Evolutionary conservation across 2,113 vertebrate genomes (phyloP).

Genomic region (Meleagris gallopavo): DNA sequence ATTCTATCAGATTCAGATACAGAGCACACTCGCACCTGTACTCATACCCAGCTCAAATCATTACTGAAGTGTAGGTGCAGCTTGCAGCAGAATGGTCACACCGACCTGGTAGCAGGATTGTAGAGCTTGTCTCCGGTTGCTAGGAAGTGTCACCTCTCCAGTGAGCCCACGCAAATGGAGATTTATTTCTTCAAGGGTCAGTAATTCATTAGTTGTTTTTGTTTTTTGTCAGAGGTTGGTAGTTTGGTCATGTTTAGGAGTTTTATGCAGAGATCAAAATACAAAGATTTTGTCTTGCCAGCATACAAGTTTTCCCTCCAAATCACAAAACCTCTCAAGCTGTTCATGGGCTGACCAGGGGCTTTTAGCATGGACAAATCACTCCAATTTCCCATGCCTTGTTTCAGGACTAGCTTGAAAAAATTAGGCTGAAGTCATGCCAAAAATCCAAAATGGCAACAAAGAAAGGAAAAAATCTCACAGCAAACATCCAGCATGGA

Average conservation of each 20-base stretch:
- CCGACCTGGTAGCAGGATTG: not conserved
- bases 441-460: constrained; percentile 44
- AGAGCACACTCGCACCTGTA: not conserved
- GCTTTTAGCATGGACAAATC: constrained; percentile 22
- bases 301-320: not conserved
- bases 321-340: not conserved
- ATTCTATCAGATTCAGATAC: not conserved
- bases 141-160: constrained; percentile 12
- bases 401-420: constrained; percentile 42
- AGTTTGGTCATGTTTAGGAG: not conserved
- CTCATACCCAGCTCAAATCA: not conserved
- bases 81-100: not conserved
- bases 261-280: not conserved
- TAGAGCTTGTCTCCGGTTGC: constrained; percentile 20
- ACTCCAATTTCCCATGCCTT: constrained; percentile 20
- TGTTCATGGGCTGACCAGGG: not conserved
- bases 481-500: not conserved
- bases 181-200: not conserved
- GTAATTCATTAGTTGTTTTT: not conserved
- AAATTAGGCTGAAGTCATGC: constrained; percentile 31
- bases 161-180: constrained; percentile 12
- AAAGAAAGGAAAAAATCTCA: constrained; percentile 8
- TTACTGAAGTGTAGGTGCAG: not conserved
- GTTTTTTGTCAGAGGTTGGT: not conserved
- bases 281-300: not conserved